A percentile compares a stretch with the other conserved stretches of the same genome.
phyloP scores from a whole-genome alignment of 2,113 vertebrate genomes.

The Sterrhoptilus dennistouni region DNA sequence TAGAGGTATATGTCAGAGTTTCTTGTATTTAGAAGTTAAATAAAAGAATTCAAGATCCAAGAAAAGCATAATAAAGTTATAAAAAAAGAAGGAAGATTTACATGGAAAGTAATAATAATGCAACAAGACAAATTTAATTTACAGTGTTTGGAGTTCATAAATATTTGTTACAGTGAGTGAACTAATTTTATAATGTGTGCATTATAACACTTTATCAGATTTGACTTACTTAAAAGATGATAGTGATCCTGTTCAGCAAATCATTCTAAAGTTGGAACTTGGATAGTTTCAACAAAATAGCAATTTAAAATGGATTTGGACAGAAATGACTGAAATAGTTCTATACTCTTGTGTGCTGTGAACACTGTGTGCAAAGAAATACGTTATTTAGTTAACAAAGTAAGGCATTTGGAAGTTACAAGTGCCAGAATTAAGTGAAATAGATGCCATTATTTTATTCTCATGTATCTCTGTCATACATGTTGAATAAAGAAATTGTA shows the following conservation, averaged over 20 bases:
- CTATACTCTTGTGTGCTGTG: not conserved
- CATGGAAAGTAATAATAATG: not conserved
- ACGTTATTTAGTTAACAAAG: not conserved
- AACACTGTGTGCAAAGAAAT: not conserved
- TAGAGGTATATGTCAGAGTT: not conserved
- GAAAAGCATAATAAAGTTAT: not conserved
- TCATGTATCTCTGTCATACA: not conserved
- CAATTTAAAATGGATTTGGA: not conserved
- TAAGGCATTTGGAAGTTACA: not conserved
- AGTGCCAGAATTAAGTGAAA: not conserved
- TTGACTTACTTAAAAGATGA: not conserved
- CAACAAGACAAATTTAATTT: not conserved
- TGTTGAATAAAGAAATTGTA: not conserved
- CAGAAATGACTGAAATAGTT: not conserved
- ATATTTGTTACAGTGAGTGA: not conserved
- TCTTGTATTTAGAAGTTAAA: not conserved
- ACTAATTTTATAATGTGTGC: not conserved
- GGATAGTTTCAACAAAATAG: not conserved
- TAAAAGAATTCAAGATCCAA: not conserved
- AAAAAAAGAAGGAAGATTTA: not conserved
- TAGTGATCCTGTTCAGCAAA: not conserved
- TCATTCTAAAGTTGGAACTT: not conserved
- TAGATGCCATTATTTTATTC: not conserved
- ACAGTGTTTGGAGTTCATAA: not conserved
- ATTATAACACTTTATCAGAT: not conserved